These are phyloP conservation scores for Cremastobaeus sp. DNA, from an alignment of 2,888 invertebrate genomes.

Conservation along the genomic window DNA sequence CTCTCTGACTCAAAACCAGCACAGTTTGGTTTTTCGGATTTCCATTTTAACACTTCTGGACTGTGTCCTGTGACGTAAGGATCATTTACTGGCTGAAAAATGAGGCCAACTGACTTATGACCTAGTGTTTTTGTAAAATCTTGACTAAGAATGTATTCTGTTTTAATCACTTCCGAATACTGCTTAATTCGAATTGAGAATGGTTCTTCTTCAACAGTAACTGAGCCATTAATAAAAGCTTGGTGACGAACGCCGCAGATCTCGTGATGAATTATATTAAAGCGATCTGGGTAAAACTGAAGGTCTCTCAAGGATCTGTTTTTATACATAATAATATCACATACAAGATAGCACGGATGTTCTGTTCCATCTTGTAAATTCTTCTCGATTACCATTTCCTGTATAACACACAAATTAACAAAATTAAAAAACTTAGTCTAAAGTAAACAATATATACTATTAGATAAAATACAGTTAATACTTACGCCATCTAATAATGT, in stretches of 20 bases:
- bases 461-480: too few species aligned
- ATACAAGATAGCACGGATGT: conserved; percentile 94
- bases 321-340: conserved; percentile 94
- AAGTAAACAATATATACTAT: too few species aligned
- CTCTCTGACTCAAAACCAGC: conserved; percentile 96
- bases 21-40: conserved; percentile 95
- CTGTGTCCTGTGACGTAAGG: conserved; percentile 91
- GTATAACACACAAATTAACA: too few species aligned
- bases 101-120: conserved; percentile 98
- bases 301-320: conserved; percentile 87
- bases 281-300: conserved; percentile 87
- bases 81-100: conserved; percentile 96
- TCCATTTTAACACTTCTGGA: conserved; percentile 97
- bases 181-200: conserved; percentile 94
- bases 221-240: conserved; percentile 87
- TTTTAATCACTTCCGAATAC: conserved; percentile 91
- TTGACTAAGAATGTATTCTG: conserved; percentile 85
- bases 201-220: conserved; percentile 89
- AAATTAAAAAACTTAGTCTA: too few species aligned
- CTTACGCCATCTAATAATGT: conserved; percentile 96
- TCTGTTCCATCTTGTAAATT: conserved; percentile 84
- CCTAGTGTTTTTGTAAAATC: conserved; percentile 90
- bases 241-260: conserved; percentile 84
- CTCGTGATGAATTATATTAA: conserved; percentile 87
- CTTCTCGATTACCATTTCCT: conserved; percentile 98